Evolutionary conservation across 2,888 invertebrate species (phyloP).

Genomic region (Leucophora obtusa): DNA sequence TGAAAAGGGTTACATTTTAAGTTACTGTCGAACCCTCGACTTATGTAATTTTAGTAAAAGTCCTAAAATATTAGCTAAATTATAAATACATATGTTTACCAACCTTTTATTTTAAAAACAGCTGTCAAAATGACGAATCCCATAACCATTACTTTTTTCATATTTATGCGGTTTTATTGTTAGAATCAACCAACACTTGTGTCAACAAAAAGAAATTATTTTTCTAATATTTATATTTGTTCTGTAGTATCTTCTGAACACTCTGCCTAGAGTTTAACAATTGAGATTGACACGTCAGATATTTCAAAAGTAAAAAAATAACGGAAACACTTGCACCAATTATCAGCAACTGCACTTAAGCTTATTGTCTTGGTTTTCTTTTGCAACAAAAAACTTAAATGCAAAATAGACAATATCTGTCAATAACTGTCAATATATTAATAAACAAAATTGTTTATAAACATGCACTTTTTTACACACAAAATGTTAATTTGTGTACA

Average conservation of each 20-base stretch:
- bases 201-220: background rate
- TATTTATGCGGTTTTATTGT: conserved; percentile 1
- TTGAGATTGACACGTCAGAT: conserved; percentile 8
- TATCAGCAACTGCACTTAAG: background rate
- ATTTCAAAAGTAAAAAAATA: conserved; percentile 8
- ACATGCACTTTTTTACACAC: background rate
- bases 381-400: background rate
- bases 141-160: conserved; percentile 51
- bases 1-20: no score
- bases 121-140: conserved; percentile 55
- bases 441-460: conserved; percentile 5
- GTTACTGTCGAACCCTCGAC: no score
- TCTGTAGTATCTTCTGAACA: background rate
- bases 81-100: conserved; percentile 25
- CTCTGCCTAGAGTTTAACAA: background rate
- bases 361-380: background rate
- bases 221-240: background rate
- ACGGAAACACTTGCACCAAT: background rate
- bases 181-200: background rate
- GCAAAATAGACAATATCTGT: background rate
- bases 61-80: background rate
- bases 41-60: background rate
- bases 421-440: conserved; percentile 2
- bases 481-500: background rate
- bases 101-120: conserved; percentile 57